Evolutionary conservation across 2,888 invertebrate genomes (phyloP).

Genomic region (Diadegma fenestrale): DNA sequence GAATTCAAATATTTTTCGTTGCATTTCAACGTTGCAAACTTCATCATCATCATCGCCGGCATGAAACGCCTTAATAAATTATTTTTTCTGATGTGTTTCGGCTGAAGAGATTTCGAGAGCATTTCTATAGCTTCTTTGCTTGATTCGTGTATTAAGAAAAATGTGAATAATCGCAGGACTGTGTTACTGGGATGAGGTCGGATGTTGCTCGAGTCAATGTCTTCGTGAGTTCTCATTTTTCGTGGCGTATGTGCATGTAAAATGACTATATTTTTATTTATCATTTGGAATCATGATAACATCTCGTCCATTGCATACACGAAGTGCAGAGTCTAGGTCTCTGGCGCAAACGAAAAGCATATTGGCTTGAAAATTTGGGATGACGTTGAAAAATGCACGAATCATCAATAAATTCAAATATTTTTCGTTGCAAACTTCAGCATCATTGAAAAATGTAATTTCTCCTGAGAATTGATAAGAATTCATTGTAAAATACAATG

Average conservation of each 20-base stretch:
- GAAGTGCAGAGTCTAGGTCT: slow-evolving; percentile 39
- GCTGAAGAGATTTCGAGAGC: neutral
- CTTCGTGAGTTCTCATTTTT: slow-evolving; percentile 6
- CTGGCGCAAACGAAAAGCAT: slow-evolving; percentile 34
- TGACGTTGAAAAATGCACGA: too few relatives aligned
- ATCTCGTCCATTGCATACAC: slow-evolving; percentile 18
- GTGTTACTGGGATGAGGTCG: slow-evolving; percentile 11
- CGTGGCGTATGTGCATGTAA: neutral
- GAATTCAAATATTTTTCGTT: too few relatives aligned
- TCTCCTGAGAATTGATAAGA: too few relatives aligned
- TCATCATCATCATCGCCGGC: too few relatives aligned
- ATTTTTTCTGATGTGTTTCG: neutral
- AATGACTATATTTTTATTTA: slow-evolving; percentile 32
- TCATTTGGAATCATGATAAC: slow-evolving; percentile 29
- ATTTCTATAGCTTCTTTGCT: neutral
- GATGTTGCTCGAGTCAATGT: slow-evolving; percentile 11
- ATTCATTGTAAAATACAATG: too few relatives aligned
- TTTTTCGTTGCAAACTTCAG: too few relatives aligned
- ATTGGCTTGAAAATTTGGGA: too few relatives aligned
- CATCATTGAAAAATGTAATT: too few relatives aligned
- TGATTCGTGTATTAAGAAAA: neutral
- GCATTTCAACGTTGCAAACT: too few relatives aligned
- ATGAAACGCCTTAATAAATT: neutral
- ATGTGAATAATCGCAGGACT: neutral
- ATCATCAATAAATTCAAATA: too few relatives aligned